Conservation (phyloP, 1,140 invertebrate genomes). For the Diabrotica undecimpunctata region DNA sequence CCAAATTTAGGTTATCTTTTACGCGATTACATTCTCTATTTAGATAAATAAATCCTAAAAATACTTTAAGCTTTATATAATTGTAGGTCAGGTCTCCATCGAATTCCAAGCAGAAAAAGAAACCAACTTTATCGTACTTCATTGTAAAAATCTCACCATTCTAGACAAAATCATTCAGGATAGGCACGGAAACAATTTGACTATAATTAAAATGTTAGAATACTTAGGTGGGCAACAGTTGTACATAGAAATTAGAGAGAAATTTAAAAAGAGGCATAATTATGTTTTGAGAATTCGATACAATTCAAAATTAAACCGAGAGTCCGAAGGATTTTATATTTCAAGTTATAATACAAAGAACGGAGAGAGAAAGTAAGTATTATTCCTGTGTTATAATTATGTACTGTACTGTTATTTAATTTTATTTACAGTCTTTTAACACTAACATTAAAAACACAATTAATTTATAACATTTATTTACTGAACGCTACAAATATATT, state of each 20-base stretch:
- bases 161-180: conserved; percentile 75
- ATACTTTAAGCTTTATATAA: too few relatives aligned
- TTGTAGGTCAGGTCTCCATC: conserved; percentile 76
- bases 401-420: too few relatives aligned
- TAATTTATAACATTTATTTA: too few relatives aligned
- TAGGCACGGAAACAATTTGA: conserved; percentile 65
- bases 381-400: not conserved
- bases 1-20: too few relatives aligned
- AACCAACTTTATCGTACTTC: conserved; percentile 86
- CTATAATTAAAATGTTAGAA: conserved; percentile 71
- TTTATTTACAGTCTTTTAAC: too few relatives aligned
- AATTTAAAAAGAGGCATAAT: conserved; percentile 72
- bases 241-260: conserved; percentile 79
- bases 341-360: conserved; percentile 75
- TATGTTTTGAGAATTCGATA: conserved; percentile 84
- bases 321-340: conserved; percentile 89
- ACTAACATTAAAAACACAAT: too few relatives aligned
- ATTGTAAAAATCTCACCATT: conserved; percentile 85
- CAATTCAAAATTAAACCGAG: conserved; percentile 71
- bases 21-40: too few relatives aligned
- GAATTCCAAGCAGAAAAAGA: conserved; percentile 79
- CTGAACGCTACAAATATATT: too few relatives aligned
- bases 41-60: too few relatives aligned
- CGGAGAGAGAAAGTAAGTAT: conserved; percentile 72
- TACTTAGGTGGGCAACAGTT: conserved; percentile 80